A percentile compares a stretch with the other conserved stretches of the same genome.
Conservation (phyloP, 2,113 vertebrate genomes). For the Ursus arctos region DNA sequence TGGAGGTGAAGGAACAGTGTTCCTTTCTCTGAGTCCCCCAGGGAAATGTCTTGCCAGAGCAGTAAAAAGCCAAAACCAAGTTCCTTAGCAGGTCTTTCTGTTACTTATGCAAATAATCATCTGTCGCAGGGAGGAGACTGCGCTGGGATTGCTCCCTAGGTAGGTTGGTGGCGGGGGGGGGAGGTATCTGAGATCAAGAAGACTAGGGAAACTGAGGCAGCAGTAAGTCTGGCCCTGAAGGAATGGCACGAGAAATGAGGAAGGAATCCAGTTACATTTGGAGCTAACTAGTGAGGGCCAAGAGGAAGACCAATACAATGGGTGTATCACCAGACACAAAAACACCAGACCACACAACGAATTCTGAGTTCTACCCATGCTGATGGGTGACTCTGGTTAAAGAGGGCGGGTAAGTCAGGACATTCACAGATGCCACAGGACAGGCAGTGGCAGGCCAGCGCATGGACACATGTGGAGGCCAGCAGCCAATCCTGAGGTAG, state of each 20-base stretch:
- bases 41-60: background rate
- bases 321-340: background rate
- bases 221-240: background rate
- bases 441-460: background rate
- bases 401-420: background rate
- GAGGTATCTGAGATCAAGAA: background rate
- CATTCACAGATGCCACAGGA: background rate
- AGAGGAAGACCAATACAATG: background rate
- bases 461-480: background rate
- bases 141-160: background rate
- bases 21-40: background rate
- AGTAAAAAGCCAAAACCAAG: constrained; percentile 26
- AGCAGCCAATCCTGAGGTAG: background rate
- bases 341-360: background rate
- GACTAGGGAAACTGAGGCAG: background rate
- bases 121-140: background rate
- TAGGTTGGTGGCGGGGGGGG: background rate
- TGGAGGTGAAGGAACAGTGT: background rate
- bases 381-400: background rate
- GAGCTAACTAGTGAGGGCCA: background rate
- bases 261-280: background rate
- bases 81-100: background rate
- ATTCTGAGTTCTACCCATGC: background rate
- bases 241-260: background rate
- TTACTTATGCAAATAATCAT: background rate